Evolutionary conservation across 37 sponge, comb jelly and placozoan genomes (phyloP), one percentile per base, ranked within the genome.

Genomic region (Dysidea cf. avara): DNA sequence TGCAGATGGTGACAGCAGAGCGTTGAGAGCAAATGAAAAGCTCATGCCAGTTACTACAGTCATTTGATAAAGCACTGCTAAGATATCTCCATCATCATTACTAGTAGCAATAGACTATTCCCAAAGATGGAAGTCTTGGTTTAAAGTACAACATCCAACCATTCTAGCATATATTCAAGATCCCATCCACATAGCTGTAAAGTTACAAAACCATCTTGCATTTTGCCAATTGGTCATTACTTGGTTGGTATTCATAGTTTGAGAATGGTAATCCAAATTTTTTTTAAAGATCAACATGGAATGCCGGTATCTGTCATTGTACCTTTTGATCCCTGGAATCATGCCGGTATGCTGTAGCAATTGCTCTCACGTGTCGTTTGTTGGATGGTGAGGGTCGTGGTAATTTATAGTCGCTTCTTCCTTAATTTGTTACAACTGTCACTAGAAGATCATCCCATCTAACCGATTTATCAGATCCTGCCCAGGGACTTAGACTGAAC

Each of bases 1-100:
- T 25, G 62, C 64, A 46, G 75, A 74, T 74, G 75, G 64, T 2
- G 75, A 74, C 49, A 40, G 62, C 2, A 18, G 75, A 2, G 48
- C 18, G 17, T 11, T 74, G 51, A 74, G 46, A 47, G 75, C 75
- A 3, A 85, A 74, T 74, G 64, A 22, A 74, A 74, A 32, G 58
- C 11, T 40, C 75, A 1, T 29, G 7, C 5, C 36, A 32, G 36
- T 56, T 56, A 7, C 4, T 6, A 33, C 2, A 9, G 17, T 18
- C 51, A 49, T 24, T 17, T 50, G 1, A 1, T 3, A 21, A 43
- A 12, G 9, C 5, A 43, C 9, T 43, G 46, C 9, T 43, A n/a
- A 43, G 5, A 12, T 9, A 43, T 43, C 46, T 12, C 46, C 46
- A 12, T 43, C 46, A 43, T 9, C 46, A 43, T 9, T 43, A 43